Evolutionary conservation across 2,113 vertebrate species (phyloP), one percentile per base, ranked within the genome.

Genomic region (Oncorhynchus masou): DNA sequence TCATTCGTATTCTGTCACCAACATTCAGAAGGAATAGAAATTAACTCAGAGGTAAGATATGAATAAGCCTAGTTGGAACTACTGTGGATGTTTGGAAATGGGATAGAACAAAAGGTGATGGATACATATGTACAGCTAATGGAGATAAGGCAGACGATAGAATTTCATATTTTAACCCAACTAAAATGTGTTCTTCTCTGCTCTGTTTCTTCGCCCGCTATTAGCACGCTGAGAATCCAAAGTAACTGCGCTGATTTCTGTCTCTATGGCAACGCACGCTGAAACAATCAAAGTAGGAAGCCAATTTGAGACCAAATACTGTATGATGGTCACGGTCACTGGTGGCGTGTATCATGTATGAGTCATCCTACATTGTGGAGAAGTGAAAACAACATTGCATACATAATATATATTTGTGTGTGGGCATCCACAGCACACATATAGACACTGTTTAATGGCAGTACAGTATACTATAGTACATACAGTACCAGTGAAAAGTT

Each of bases 191-290:
- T 57, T 20, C 27, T 34, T 29, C 25, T 25, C 65, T 75, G n/a
- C 45, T 78, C 76, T 77, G 19, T 68, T 79, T 75, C 62, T 81
- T 81, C 71, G 48, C 12, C 65, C 62, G 57, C 74, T 3, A 76
- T 34, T 57, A 75, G 62, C 29, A 68, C 60, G 48, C 24, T 67
- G 60, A 73, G 67, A 79, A 77, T 74, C 62, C 66, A 79, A 84
- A 60, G 72, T 68, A 83, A 68, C 74, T 79, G 79, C 76, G 71
- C 67, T 2, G 16, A 54, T 1, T 15, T 4, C 51, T 25, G 65
- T 86, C 75, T 83, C 83, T 80, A 85, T 86, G 81, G 81, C 64
- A 82, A 87, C 79, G 45, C 45, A 65, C 39, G 67, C 77, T 76
- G 45, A 83, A 87, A 84, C 76, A 84, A 79, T 6, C 39, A 73